Evolutionary conservation across 2,113 vertebrate genomes (phyloP), one percentile per base, ranked within the genome.

Genomic region (Corythornis madagascariensis): DNA sequence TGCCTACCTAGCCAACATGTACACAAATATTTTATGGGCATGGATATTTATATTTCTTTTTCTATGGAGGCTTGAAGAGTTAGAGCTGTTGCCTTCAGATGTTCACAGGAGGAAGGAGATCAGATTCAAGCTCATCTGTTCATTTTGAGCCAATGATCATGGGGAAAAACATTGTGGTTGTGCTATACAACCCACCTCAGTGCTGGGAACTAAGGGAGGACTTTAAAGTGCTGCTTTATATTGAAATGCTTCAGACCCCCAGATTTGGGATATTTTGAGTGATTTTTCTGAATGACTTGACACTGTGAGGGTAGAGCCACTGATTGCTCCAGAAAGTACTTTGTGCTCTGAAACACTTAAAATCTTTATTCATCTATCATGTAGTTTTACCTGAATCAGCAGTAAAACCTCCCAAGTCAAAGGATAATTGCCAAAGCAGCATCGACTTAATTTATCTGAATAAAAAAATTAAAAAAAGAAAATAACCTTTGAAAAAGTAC

Each of bases 401-500:
- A 90, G 65, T 80, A 89, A 92, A 89, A 86, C 73, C 22, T 88
- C 70, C 77, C 76, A 92, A 88, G 79, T 91, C 77, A 97, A 97
- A 97, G 91, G 93, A 96, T 85, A 82, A 95, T 84, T 82, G 89
- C 96, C 95, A 86, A 97, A 96, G 43, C 85, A 90, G 86, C 96
- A 97, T 97, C 98, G 97, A 97, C 90, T 98, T 97, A 94, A 97
- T 98, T 98, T 96, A 97, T 83, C 91, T 60, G 38, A 97, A 98
- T 96, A 90, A 92, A 93, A 90, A 21, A 43, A 33, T 97, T 96
- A 25, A 21, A 42, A 47, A 97, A 96, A 97, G 98, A 65, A 64
- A 29, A 65, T 65, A 98, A 98, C 97, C 98, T 98, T 98, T 98
- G 92, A 94, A 95, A 98, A 96, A 98, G 95, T 97, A 98, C 98